A percentile compares a stretch with the other conserved stretches of the same genome.
Evolutionary conservation across 2,888 invertebrate genomes (phyloP).

Genomic region (Eristalis tenax): DNA sequence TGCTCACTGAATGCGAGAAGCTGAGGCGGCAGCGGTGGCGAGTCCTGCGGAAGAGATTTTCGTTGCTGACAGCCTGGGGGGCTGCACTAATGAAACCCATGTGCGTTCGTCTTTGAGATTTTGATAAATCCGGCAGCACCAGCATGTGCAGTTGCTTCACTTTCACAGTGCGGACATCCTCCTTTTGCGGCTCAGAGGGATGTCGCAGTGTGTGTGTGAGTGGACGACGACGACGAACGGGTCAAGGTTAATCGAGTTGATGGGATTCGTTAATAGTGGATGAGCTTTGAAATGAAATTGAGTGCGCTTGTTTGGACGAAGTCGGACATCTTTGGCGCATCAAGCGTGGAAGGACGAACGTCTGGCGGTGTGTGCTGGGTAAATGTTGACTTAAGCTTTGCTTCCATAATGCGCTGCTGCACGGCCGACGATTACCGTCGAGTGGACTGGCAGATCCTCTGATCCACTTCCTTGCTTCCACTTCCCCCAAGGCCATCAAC

Average conservation of each 20-base stretch:
- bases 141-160: neutral
- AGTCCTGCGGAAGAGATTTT: slow-evolving; percentile 22
- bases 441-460: too few relatives aligned
- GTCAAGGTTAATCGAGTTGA: slow-evolving; percentile 59
- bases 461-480: too few relatives aligned
- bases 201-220: neutral
- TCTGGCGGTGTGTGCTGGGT: neutral
- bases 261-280: slow-evolving; percentile 14
- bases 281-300: neutral
- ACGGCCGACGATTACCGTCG: neutral
- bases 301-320: neutral
- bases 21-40: neutral
- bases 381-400: neutral
- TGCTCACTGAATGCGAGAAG: slow-evolving; percentile 1
- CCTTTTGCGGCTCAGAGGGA: neutral
- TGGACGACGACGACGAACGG: slow-evolving; percentile 20
- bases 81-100: slow-evolving; percentile 50
- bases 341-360: neutral
- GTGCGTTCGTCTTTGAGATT: slow-evolving; percentile 28
- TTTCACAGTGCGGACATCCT: slow-evolving; percentile 6
- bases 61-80: slow-evolving; percentile 19
- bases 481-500: too few relatives aligned
- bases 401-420: too few relatives aligned
- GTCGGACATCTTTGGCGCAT: neutral
- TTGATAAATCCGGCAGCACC: slow-evolving; percentile 19